Base-by-base conservation (phyloP, 2,888 invertebrate species). In the Onchidella celtica region DNA sequence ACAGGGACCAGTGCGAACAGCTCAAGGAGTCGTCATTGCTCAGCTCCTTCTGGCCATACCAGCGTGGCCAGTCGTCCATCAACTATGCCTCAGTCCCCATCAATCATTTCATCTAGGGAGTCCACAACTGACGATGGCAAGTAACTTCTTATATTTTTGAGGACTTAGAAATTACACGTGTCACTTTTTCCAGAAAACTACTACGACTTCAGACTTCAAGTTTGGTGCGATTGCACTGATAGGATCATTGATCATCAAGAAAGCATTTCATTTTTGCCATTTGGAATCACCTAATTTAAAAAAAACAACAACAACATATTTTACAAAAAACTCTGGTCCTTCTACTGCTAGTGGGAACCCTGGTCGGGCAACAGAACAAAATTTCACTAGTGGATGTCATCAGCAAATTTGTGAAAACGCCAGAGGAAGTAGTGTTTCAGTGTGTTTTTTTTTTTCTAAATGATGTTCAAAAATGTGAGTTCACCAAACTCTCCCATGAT, bases 41-140 rank as follows among this genome's bases (percentile, higher is more conserved):
- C 91, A 4, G 91, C 90, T 14, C 90, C 91, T 3, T 89, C 90
- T 9, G 88, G 88, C 3, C 88, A 89, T 1, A 86, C 85, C 73
- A 88, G 87, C 77, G 74, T 86, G 0, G 86, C 85, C 76, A 89
- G 88, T 78, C 86, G 88, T 38, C 79, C 87, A 0, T 88, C 88
- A 0, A 89, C 88, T 0, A 75, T 88, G 66, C 90, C 90, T 9
- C 88, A 88, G 63, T 90, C 91, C 21, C 91, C 91, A 17, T 90
- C 90, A 3, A 86, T 87, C 84, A 86, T 88, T 32, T 90, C 90
- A 14, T 90, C 90, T 0, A 86, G 89, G 55, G 89, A 89, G 21
- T 90, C 90, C 83, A 89, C 86, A 77, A 88, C 88, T 63, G 90
- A 85, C 79, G 88, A 86, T 83, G 88, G 87, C 87, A 55, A 70